Percentiles rank a stretch among this genome's conserved stretches.
phyloP scores from a whole-genome alignment of 2,888 invertebrate species.

The Yponomeuta malinellus region DNA sequence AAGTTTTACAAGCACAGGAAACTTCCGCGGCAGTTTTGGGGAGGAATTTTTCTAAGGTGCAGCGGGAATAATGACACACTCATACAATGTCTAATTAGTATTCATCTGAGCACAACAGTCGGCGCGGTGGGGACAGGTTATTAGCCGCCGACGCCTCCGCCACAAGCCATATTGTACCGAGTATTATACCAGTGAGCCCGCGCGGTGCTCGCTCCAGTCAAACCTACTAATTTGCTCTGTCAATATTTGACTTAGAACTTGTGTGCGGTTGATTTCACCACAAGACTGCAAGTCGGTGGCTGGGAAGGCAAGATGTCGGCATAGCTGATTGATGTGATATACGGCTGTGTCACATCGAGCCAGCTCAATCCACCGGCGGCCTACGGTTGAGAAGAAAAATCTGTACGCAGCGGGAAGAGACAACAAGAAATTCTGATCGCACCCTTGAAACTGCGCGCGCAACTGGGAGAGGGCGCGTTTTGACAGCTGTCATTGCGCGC shows the following conservation, averaged over 20 bases:
- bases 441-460: constrained; percentile 46
- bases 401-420: constrained; percentile 53
- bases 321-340: constrained; percentile 85
- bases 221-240: constrained; percentile 56
- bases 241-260: constrained; percentile 56
- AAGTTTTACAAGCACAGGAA: not conserved
- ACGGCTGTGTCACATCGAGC: constrained; percentile 91
- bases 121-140: constrained; percentile 75
- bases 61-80: constrained; percentile 35
- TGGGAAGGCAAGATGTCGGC: constrained; percentile 92
- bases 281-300: constrained; percentile 63
- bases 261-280: constrained; percentile 40
- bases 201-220: constrained; percentile 57
- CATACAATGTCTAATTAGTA: constrained; percentile 70
- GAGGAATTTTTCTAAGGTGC: constrained; percentile 15
- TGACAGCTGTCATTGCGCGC: constrained; percentile 66
- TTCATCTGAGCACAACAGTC: constrained; percentile 73
- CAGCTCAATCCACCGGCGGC: constrained; percentile 80
- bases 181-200: constrained; percentile 54
- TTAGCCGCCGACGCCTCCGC: constrained; percentile 75
- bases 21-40: constrained; percentile 8
- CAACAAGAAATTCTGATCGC: constrained; percentile 56
- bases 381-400: constrained; percentile 41
- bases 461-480: constrained; percentile 51
- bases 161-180: constrained; percentile 73